Evolutionary conservation across 2,797 vertebrate species (phyloP).

Genomic region (Brachyrhaphis roseni): DNA sequence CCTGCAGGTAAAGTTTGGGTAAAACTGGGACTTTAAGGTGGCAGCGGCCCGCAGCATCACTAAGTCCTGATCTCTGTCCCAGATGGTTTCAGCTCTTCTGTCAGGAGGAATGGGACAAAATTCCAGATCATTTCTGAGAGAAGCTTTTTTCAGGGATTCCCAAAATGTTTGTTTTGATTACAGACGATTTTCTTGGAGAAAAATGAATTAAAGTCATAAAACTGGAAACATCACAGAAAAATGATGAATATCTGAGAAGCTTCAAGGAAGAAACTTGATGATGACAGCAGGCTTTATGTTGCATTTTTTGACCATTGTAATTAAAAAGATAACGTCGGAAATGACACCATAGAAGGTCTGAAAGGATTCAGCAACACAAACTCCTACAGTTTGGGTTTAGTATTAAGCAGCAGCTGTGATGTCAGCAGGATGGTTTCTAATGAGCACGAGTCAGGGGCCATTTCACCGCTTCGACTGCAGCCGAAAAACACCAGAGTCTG

Average conservation of each 20-base stretch:
- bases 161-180: too few species aligned
- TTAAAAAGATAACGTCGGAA: neutral
- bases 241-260: neutral
- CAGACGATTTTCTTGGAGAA: neutral
- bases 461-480: neutral
- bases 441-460: slow-evolving; percentile 5
- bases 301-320: neutral
- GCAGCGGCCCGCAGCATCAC: too few species aligned
- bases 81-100: too few species aligned
- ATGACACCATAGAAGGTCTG: neutral
- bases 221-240: neutral
- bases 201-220: neutral
- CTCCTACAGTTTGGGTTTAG: neutral
- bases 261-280: neutral
- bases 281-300: too few species aligned
- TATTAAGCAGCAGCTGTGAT: slow-evolving; percentile 1
- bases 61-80: too few species aligned
- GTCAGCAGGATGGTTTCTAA: neutral
- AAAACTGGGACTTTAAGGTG: too few species aligned
- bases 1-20: too few species aligned
- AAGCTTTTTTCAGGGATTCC: neutral
- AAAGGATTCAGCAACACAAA: neutral
- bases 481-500: slow-evolving; percentile 17
- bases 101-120: too few species aligned
- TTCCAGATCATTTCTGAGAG: too few species aligned